phyloP scores from a whole-genome alignment of 37 sponge, comb jelly and placozoan genomes.

The Beroe forskalii region DNA sequence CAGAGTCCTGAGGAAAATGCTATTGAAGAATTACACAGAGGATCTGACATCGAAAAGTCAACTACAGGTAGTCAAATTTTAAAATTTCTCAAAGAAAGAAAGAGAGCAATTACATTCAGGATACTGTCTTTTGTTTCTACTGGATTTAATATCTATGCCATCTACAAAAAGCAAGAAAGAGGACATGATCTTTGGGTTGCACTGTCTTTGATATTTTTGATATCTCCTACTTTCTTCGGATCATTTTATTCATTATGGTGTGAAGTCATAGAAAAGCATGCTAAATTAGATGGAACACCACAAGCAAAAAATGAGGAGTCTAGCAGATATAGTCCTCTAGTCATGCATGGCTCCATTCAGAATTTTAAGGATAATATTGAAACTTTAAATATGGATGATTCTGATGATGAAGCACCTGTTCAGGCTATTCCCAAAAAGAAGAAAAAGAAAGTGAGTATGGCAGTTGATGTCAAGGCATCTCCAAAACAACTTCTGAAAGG shows the following conservation, averaged over 20 bases:
- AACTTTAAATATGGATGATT: neutral
- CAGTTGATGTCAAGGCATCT: neutral
- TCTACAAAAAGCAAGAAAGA: neutral
- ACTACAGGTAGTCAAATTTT: too few species aligned
- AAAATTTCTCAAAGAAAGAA: conserved; percentile 10
- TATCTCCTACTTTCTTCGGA: neutral
- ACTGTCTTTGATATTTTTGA: neutral
- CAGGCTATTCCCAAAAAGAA: neutral
- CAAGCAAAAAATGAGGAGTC: neutral
- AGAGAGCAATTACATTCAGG: neutral
- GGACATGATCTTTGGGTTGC: neutral
- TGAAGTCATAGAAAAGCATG: neutral
- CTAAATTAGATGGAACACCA: neutral
- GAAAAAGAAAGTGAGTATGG: conserved; percentile 10
- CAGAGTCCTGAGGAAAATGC: too few species aligned
- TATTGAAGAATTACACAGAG: too few species aligned
- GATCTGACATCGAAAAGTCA: too few species aligned
- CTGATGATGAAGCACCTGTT: neutral
- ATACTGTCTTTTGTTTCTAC: neutral
- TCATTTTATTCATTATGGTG: neutral
- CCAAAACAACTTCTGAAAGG: neutral
- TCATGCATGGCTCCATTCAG: neutral
- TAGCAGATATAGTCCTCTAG: neutral
- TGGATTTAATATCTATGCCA: conserved; percentile 10
- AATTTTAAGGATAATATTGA: neutral